phyloP scores from a whole-genome alignment of 1,140 invertebrate genomes.

The Drosophila baimaii region DNA sequence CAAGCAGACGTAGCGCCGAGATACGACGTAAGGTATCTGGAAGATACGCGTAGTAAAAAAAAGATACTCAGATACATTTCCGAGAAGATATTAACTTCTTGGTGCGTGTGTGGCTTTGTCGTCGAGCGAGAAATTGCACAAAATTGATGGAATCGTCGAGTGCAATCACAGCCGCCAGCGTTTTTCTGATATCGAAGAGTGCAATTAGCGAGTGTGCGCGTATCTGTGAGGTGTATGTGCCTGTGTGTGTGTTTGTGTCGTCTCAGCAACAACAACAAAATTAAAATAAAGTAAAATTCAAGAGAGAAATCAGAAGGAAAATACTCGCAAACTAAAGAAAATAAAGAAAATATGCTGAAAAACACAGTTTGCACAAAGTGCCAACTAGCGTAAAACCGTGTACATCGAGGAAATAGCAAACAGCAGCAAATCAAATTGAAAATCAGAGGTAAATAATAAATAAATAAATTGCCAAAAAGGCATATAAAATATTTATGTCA shows the following conservation, averaged over 20 bases:
- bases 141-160: conserved; percentile 58
- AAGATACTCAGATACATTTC: conserved; percentile 45
- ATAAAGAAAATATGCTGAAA: conserved; percentile 62
- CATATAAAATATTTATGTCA: conserved; percentile 18
- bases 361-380: conserved; percentile 71
- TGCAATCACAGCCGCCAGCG: conserved; percentile 38
- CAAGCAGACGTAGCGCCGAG: too few relatives aligned
- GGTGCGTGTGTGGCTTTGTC: conserved; percentile 49
- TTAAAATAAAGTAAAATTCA: conserved; percentile 17
- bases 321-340: conserved; percentile 47
- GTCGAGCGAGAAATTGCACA: conserved; percentile 51
- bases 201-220: conserved; percentile 39
- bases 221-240: conserved; percentile 10
- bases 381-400: conserved; percentile 63
- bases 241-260: conserved; percentile 18
- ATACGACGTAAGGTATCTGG: too few relatives aligned
- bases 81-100: conserved; percentile 31
- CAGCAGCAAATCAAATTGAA: conserved; percentile 42
- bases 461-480: conserved; percentile 11
- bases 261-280: conserved; percentile 20
- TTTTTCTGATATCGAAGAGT: conserved; percentile 30
- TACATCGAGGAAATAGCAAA: conserved; percentile 51
- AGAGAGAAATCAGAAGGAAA: conserved; percentile 25
- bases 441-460: conserved; percentile 66
- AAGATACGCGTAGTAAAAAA: too few relatives aligned